Evolutionary conservation across 2,113 vertebrate species (phyloP), one percentile per base, ranked within the genome.

Genomic region (Mormyrus iriodes): DNA sequence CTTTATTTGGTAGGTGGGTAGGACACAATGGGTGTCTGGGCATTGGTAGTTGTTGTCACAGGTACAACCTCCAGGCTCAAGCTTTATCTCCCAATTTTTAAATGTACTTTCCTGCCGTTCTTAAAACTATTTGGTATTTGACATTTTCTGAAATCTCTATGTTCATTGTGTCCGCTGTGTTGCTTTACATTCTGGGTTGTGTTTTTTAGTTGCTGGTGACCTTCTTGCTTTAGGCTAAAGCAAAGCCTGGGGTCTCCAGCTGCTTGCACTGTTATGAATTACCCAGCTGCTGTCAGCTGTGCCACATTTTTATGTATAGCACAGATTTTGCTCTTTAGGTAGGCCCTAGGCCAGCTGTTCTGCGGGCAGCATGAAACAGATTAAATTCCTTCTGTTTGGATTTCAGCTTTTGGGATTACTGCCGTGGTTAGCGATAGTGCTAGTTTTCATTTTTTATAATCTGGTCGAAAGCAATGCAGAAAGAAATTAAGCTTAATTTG

Each of bases 351-450:
- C 93, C 94, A 94, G 93, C 93, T 95, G 94, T 95, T 94, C 92
- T 85, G 92, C 93, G 92, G 89, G 93, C 92, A 92, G 91, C 91
- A 92, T 93, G 92, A 94, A 91, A 93, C 88, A 94, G 95, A 95
- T 96, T 96, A 96, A 87, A 92, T 94, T 92, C 90, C 93, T 94
- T 92, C 92, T 94, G 93, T 94, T 92, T 91, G 93, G 95, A 94
- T 95, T 96, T 95, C 90, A 94, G 94, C 94, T 95, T 95, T 96
- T 92, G 92, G 94, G 95, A 96, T 96, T 96, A 96, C 91, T 82
- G 91, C 91, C 91, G 93, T 94, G 93, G 91, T 92, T 89, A 92
- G 91, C 93, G 94, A 95, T 95, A 93, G 92, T 93, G 92, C 96
- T 94, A 91, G 92, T 96, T 95, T 95, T 94, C 91, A 90, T 91